Conservation (phyloP, 2,888 invertebrate species). For the Rugalucina vietnamica region DNA sequence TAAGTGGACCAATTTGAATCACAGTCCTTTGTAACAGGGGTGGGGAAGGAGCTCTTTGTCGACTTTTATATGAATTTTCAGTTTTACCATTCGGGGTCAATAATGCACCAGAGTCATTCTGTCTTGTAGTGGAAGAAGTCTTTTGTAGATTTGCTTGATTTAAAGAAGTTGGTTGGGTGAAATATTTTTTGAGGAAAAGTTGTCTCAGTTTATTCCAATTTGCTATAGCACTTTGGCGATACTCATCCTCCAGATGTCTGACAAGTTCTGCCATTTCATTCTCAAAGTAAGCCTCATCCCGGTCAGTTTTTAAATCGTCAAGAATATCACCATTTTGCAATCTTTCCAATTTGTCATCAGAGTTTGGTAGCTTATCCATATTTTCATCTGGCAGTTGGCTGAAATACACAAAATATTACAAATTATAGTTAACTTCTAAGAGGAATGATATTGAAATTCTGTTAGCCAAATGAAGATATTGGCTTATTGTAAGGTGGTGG, state of each 20-base stretch:
- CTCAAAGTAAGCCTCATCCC: conserved; percentile 60
- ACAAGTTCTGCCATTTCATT: conserved; percentile 58
- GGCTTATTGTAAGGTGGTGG: too few relatives aligned
- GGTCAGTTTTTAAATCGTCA: conserved; percentile 61
- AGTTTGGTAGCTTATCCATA: neutral
- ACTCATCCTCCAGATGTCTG: conserved; percentile 55
- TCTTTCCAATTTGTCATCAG: neutral
- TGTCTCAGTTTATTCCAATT: conserved; percentile 46
- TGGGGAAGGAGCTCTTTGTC: conserved; percentile 12
- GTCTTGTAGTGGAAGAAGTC: neutral
- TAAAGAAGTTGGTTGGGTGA: neutral
- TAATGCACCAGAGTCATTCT: neutral
- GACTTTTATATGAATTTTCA: conserved; percentile 5
- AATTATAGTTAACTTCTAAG: too few relatives aligned
- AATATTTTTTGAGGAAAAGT: neutral
- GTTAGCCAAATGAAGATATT: too few relatives aligned
- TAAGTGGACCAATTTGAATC: neutral
- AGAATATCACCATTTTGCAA: conserved; percentile 32
- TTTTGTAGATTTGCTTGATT: neutral
- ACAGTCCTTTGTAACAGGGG: neutral
- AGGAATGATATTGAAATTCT: too few relatives aligned
- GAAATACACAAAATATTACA: too few relatives aligned
- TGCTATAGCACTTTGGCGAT: conserved; percentile 49
- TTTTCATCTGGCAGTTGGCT: conserved; percentile 9
- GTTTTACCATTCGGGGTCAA: neutral